These are phyloP conservation scores for Iphiclides podalirius DNA, from an alignment of 2,888 invertebrate species.

Conservation along the genomic window DNA sequence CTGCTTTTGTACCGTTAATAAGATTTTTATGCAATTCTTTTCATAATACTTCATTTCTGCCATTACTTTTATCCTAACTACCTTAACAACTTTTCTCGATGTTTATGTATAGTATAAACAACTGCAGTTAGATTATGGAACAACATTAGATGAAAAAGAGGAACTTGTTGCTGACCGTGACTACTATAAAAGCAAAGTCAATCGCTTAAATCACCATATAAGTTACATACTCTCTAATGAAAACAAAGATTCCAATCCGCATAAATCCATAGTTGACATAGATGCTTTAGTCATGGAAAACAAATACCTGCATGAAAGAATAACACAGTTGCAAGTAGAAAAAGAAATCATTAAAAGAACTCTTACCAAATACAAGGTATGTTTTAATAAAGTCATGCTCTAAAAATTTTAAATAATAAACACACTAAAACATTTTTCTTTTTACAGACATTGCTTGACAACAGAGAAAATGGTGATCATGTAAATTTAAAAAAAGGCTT, in stretches of 20 bases:
- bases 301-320: constrained; percentile 89
- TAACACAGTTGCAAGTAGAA: constrained; percentile 89
- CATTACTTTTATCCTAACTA: too few relatives aligned
- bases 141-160: constrained; percentile 91
- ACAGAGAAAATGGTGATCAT: constrained; percentile 86
- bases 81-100: too few relatives aligned
- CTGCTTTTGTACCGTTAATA: too few relatives aligned
- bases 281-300: constrained; percentile 91
- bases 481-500: constrained; percentile 84
- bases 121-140: constrained; percentile 87
- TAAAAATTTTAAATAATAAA: too few relatives aligned
- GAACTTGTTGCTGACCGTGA: constrained; percentile 90
- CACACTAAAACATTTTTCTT: too few relatives aligned
- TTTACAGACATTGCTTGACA: constrained; percentile 84
- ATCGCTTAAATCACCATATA: constrained; percentile 89
- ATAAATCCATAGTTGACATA: constrained; percentile 84
- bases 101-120: constrained; percentile 83
- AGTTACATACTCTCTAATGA: constrained; percentile 81
- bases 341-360: constrained; percentile 87
- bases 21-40: constrained; percentile 1
- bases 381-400: constrained; percentile 1
- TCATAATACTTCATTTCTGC: too few relatives aligned
- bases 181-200: constrained; percentile 90
- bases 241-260: constrained; percentile 48
- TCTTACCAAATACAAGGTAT: constrained; percentile 86